A percentile compares a stretch with the other conserved stretches of the same genome.
phyloP scores from a whole-genome alignment of 2,888 invertebrate genomes.

The Diploptera punctata region DNA sequence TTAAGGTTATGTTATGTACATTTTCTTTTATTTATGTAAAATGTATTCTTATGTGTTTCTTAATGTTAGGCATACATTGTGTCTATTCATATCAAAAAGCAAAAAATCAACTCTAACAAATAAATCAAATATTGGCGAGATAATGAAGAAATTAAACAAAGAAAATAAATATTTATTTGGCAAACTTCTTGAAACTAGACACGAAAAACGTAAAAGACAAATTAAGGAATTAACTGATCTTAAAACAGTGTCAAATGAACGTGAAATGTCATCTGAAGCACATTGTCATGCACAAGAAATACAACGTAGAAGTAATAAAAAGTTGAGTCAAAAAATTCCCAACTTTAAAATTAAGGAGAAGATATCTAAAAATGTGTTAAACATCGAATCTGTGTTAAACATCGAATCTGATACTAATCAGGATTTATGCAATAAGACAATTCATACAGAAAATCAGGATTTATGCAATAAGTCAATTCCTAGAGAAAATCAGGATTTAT shows the following conservation, averaged over 20 bases:
- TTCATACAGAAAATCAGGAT: no score
- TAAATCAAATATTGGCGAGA: constrained; percentile 7
- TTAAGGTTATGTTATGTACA: no score
- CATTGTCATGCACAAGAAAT: constrained; percentile 5
- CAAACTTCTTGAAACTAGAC: constrained; percentile 44
- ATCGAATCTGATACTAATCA: no score
- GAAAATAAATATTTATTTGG: constrained; percentile 50
- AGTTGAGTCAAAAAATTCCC: not conserved
- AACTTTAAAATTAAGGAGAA: not conserved
- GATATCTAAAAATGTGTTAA: not conserved
- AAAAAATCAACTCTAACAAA: not conserved
- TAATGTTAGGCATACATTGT: not conserved
- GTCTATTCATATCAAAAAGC: no score
- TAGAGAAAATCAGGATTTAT: no score
- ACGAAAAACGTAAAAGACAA: constrained; percentile 35
- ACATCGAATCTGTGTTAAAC: not conserved
- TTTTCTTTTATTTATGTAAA: no score
- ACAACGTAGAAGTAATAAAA: not conserved
- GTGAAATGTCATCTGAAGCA: constrained; percentile 11
- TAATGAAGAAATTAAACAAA: constrained; percentile 44
- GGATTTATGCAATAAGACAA: no score
- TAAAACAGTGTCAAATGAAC: not conserved
- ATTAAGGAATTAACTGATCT: no score
- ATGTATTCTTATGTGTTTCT: not conserved
- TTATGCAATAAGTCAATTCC: no score